Conservation (phyloP, 2,888 invertebrate genomes). For the Apamea sordens region DNA sequence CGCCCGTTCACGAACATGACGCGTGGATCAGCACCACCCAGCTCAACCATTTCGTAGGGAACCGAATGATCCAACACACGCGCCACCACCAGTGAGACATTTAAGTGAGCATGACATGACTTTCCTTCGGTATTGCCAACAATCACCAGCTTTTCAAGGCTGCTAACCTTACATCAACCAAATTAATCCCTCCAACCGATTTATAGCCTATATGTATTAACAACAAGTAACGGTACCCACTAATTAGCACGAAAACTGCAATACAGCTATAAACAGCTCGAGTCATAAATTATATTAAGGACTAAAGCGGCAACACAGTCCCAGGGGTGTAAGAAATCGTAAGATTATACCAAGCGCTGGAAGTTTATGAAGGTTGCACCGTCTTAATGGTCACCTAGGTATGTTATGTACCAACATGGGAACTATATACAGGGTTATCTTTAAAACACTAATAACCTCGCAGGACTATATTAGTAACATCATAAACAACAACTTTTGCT, state of each 20-base stretch:
- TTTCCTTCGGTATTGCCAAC: too few relatives aligned
- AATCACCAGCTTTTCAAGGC: too few relatives aligned
- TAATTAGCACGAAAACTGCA: slow-evolving; percentile 52
- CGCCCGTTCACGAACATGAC: too few relatives aligned
- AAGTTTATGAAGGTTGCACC: slow-evolving; percentile 51
- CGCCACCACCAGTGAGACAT: too few relatives aligned
- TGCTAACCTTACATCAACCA: slow-evolving; percentile 3
- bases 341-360: slow-evolving; percentile 67
- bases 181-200: slow-evolving; percentile 20
- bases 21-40: too few relatives aligned
- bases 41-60: too few relatives aligned
- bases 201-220: slow-evolving; percentile 2
- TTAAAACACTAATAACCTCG: too few relatives aligned
- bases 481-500: neutral
- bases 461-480: neutral
- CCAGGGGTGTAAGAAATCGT: slow-evolving; percentile 66
- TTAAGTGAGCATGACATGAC: too few relatives aligned
- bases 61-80: too few relatives aligned
- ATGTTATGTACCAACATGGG: neutral
- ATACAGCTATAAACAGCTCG: slow-evolving; percentile 27
- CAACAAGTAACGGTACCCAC: neutral
- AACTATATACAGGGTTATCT: neutral
- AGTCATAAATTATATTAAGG: slow-evolving; percentile 72
- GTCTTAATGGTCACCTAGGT: slow-evolving; percentile 27
- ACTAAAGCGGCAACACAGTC: slow-evolving; percentile 64